phyloP scores from a whole-genome alignment of 2,888 invertebrate species.

The Leptothorax acervorum region DNA sequence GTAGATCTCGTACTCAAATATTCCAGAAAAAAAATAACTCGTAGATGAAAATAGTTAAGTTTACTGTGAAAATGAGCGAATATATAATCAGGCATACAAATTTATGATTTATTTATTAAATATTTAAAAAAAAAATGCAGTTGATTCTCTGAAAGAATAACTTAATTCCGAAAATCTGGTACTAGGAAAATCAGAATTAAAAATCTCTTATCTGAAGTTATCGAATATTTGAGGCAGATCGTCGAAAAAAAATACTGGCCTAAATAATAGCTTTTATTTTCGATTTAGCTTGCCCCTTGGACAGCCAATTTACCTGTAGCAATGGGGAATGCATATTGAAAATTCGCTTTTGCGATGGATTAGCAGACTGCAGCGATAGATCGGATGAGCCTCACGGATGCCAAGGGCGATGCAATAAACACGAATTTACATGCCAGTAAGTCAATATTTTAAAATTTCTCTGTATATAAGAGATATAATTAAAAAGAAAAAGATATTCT shows the following conservation, averaged over 20 bases:
- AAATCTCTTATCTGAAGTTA: neutral
- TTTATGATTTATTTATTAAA: neutral
- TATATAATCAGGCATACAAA: neutral
- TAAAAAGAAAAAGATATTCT: neutral
- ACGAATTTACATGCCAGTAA: constrained; percentile 84
- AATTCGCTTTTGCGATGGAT: constrained; percentile 89
- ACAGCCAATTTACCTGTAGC: constrained; percentile 88
- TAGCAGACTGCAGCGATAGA: constrained; percentile 89
- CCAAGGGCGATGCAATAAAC: constrained; percentile 83
- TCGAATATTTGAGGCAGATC: neutral
- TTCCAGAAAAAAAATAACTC: neutral
- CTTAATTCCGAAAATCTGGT: neutral
- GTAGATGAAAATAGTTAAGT: neutral
- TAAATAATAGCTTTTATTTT: constrained; percentile 1
- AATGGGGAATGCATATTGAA: constrained; percentile 89
- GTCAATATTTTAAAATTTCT: constrained; percentile 49
- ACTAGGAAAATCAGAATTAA: neutral
- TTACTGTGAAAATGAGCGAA: neutral
- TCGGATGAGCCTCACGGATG: constrained; percentile 90
- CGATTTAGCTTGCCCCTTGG: constrained; percentile 86
- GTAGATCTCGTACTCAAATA: neutral
- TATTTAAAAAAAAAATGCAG: neutral
- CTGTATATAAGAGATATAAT: neutral
- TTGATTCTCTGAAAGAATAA: neutral
- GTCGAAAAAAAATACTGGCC: neutral